phyloP scores from a whole-genome alignment of 1,140 invertebrate species.

The Drosophila pectinifera region DNA sequence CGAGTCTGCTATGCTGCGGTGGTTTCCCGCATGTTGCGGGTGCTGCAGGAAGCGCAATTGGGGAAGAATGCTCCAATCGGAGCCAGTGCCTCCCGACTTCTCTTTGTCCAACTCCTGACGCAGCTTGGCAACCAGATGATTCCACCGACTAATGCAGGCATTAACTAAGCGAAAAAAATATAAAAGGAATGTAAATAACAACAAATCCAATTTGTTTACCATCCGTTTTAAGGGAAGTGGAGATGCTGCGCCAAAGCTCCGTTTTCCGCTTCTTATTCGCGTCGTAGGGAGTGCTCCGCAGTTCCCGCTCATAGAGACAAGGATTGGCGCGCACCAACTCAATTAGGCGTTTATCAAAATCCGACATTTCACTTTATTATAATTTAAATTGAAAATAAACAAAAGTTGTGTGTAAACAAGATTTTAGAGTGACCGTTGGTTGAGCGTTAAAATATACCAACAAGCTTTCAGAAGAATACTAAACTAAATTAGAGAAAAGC shows the following conservation, averaged over 20 bases:
- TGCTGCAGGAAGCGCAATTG: conserved; percentile 60
- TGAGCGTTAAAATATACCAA: neutral
- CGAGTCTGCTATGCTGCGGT: conserved; percentile 8
- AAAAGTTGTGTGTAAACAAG: conserved; percentile 15
- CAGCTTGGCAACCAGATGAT: conserved; percentile 55
- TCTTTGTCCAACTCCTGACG: conserved; percentile 56
- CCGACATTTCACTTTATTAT: conserved; percentile 30
- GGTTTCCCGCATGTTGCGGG: conserved; percentile 29
- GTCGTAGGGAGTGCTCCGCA: conserved; percentile 61
- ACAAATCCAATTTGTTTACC: conserved; percentile 34
- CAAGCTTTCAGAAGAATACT: neutral
- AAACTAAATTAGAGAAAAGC: neutral
- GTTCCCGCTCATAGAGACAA: conserved; percentile 50
- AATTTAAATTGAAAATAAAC: conserved; percentile 29
- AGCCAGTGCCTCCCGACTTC: conserved; percentile 29
- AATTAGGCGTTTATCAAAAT: conserved; percentile 65
- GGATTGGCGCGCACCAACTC: conserved; percentile 69
- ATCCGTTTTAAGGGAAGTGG: conserved; percentile 59
- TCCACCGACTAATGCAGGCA: conserved; percentile 67
- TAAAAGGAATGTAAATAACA: neutral
- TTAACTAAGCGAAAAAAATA: conserved; percentile 24
- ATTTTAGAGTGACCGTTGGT: conserved; percentile 10
- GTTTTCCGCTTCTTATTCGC: conserved; percentile 39
- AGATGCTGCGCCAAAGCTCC: conserved; percentile 74
- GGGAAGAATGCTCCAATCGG: conserved; percentile 66